These are phyloP conservation scores for Cephus pygmeus DNA, from an alignment of 2,888 invertebrate species.

Conservation along the genomic window DNA sequence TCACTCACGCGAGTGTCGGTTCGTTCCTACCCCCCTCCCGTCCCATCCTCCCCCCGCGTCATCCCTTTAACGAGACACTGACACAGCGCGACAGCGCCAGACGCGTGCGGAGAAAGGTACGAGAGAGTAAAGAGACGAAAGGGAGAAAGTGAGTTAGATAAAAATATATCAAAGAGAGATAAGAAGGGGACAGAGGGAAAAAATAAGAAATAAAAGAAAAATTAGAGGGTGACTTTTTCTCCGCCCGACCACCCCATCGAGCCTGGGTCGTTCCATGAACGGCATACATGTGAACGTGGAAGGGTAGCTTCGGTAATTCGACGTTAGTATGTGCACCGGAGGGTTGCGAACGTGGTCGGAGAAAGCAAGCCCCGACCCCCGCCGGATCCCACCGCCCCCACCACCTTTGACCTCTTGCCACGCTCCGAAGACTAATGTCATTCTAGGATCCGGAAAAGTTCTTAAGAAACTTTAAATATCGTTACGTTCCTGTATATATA, in stretches of 20 bases:
- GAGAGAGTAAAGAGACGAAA: too few species aligned
- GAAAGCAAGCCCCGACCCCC: slow-evolving; percentile 19
- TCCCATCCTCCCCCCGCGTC: too few species aligned
- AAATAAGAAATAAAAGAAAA: too few species aligned
- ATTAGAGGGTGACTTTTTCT: too few species aligned
- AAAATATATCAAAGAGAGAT: too few species aligned
- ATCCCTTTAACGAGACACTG: slow-evolving; percentile 42
- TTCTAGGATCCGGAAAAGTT: slow-evolving; percentile 2
- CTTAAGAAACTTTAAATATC: background rate
- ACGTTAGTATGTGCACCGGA: slow-evolving; percentile 45
- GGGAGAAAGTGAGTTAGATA: too few species aligned
- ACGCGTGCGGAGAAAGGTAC: too few species aligned
- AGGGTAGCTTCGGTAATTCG: slow-evolving; percentile 36
- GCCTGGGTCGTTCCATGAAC: background rate
- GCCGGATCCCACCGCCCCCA: background rate
- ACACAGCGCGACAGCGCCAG: slow-evolving; percentile 28
- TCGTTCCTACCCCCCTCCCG: too few species aligned
- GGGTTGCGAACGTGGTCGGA: slow-evolving; percentile 40
- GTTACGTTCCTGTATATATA: background rate
- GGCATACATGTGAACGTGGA: background rate
- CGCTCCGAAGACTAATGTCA: background rate
- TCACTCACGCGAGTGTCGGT: too few species aligned
- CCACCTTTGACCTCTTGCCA: background rate
- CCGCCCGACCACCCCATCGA: background rate
- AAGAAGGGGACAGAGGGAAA: too few species aligned